Evolutionary conservation across 2,113 vertebrate species (phyloP).

Genomic region (Xyliphius kryptos): DNA sequence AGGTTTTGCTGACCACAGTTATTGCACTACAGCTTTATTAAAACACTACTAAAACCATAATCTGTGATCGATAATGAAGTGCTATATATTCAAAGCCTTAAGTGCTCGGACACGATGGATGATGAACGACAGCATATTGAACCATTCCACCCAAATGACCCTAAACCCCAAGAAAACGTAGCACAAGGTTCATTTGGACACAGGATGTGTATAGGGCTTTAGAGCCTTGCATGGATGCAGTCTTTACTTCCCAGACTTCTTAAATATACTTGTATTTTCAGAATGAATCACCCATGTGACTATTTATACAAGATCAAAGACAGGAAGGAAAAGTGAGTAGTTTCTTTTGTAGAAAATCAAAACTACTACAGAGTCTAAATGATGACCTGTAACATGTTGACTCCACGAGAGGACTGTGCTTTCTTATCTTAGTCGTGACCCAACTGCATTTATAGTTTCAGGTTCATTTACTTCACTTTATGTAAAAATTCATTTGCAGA

Average conservation of each 20-base stretch:
- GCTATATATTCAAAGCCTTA: conserved; percentile 37
- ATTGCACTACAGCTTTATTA: conserved; percentile 23
- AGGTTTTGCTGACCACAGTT: conserved; percentile 4
- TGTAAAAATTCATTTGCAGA: conserved; percentile 21
- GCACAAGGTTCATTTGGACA: conserved; percentile 23
- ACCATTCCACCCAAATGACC: conserved; percentile 6
- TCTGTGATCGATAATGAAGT: conserved; percentile 36
- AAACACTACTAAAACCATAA: conserved; percentile 18
- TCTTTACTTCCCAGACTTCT: conserved; percentile 22
- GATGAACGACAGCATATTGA: conserved; percentile 18
- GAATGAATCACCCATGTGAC: conserved; percentile 11
- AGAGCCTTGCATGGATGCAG: conserved; percentile 24
- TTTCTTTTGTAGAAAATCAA: conserved; percentile 31
- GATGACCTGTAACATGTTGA: conserved; percentile 9
- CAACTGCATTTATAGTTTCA: not conserved
- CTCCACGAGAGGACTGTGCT: conserved; percentile 37
- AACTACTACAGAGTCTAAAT: conserved; percentile 32
- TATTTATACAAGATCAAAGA: not conserved
- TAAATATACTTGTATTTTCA: conserved; percentile 36
- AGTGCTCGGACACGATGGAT: conserved; percentile 35
- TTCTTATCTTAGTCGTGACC: conserved; percentile 12
- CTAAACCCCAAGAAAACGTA: conserved; percentile 28
- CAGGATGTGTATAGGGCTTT: conserved; percentile 25
- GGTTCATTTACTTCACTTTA: not conserved
- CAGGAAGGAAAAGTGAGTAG: conserved; percentile 25